Evolutionary conservation across 2,888 invertebrate genomes (phyloP), one percentile per base, ranked within the genome.

Genomic region (Pristionchus exspectatus): DNA sequence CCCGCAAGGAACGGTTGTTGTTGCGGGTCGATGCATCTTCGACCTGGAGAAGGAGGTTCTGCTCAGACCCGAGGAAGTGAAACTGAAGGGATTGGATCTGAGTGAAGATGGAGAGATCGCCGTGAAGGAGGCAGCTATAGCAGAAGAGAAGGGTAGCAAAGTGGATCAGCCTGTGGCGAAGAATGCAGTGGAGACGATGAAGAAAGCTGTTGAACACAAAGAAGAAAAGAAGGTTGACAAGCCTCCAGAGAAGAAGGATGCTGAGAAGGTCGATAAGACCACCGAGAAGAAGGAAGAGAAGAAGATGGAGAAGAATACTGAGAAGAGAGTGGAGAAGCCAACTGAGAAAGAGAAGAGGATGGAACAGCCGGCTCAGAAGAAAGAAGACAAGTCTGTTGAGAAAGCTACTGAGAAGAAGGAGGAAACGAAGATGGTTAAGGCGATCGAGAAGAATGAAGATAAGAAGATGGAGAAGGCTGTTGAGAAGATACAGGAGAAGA

Each of bases 1-100:
- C 54, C 83, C 83, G 54, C 5, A 54, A 1, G 83, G 83, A 54
- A 21, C 21, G 10, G 54, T 83, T 27, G 30, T 83, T 54, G 27
- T 83, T 16, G 54, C 27, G 3, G 83, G 83, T 9, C 10, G n/a
- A 33, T 74, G 33, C 44, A 83, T 83, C n/a, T 50, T 83, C 54
- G 83, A 83, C 14, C 54, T 83, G 21, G 83, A 83, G 21, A 38
- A 83, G 54, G 56, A 83, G 14, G 83, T 83, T 27, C 12, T 44
- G 2, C 33, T 33, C 30, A 30, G 74, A 33, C 38, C 74, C 3
- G 33, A 24, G 18, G 74, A 74, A 24, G 74, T 74, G 2, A 74
- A 74, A 9, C 74, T 30, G 74, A 33, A 74, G 4, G 74, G 74
- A 16, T 24, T 74, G 12, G 14, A 14, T 18, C 16, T 56, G 56